Base-by-base conservation (phyloP, 2,888 invertebrate species). In the Neoaliturus tenellus region DNA sequence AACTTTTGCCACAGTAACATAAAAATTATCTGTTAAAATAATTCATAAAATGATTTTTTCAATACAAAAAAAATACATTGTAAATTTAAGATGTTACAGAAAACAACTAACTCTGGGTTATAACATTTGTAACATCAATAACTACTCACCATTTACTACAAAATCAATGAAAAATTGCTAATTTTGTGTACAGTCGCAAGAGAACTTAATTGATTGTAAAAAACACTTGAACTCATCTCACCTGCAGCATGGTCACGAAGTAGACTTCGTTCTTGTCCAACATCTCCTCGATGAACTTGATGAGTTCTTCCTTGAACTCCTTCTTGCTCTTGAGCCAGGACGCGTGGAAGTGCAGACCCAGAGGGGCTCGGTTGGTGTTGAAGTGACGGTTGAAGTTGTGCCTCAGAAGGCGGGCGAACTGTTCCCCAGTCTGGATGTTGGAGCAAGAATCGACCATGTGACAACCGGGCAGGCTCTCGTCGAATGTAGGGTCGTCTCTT, bases 301-400 rank as follows among this genome's bases (percentile, higher is more conserved):
- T 95, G 82, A 98, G 92, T 90, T 97, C 97, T 86, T 98, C 97
- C 91, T 94, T 96, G 92, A 96, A 98, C 91, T 98, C 98, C 89
- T 96, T 97, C 91, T 98, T 98, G 88, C 97, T 97, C 92, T 98
- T 98, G 87, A 98, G 92, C 98, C 98, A 98, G 62, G 97, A 97
- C 84, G 98, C 98, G 89, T 98, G 98, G 95, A 98, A 98, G 90
- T 98, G 95, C 80, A 97, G 94, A 89, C 97, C 96, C 44, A 98
- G 93, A 69, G 98, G 98, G 58, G 98, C 98, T 88, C 98, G 94
- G 93, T 98, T 98, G 91, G 94, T 96, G 90, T 94, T 94, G 94
- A 96, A 97, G 92, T 98, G 98, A 86, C 98, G 95, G 91, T 97
- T 96, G 93, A 98, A 98, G 91, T 98, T 98, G 92, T 98, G 97